Conservation (phyloP, 2,888 invertebrate genomes). For the Ochropacha duplaris region DNA sequence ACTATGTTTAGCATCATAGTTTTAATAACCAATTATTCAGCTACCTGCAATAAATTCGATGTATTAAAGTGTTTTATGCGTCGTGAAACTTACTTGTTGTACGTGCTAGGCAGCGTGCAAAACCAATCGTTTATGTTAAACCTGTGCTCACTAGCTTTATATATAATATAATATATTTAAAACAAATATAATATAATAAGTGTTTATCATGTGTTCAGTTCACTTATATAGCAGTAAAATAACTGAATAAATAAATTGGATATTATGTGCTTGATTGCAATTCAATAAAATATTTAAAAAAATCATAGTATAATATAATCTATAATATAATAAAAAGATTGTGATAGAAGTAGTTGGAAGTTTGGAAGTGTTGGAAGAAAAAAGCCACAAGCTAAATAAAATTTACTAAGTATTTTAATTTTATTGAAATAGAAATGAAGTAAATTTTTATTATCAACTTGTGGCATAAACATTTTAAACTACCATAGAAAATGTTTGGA, state of each 20-base stretch:
- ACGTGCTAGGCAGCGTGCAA: conserved; percentile 84
- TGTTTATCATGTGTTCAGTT: background rate
- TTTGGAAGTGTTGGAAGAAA: too few relatives aligned
- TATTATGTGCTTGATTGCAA: background rate
- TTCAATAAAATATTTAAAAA: background rate
- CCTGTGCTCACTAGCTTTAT: conserved; percentile 25
- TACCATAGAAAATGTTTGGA: too few relatives aligned
- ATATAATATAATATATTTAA: background rate
- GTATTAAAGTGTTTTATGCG: conserved; percentile 13
- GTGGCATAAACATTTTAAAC: too few relatives aligned
- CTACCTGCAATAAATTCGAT: conserved; percentile 35
- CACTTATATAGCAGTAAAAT: background rate
- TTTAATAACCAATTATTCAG: conserved; percentile 24
- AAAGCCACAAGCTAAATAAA: too few relatives aligned
- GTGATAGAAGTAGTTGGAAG: too few relatives aligned
- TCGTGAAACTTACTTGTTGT: conserved; percentile 83
- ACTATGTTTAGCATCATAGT: too few relatives aligned
- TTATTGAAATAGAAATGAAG: too few relatives aligned
- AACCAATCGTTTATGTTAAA: conserved; percentile 47
- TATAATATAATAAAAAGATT: too few relatives aligned
- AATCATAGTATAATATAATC: too few relatives aligned
- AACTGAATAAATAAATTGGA: background rate
- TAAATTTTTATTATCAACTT: too few relatives aligned
- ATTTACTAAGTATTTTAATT: too few relatives aligned
- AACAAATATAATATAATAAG: background rate